Conservation (phyloP, 2,888 invertebrate genomes). For the Globia sparganii region DNA sequence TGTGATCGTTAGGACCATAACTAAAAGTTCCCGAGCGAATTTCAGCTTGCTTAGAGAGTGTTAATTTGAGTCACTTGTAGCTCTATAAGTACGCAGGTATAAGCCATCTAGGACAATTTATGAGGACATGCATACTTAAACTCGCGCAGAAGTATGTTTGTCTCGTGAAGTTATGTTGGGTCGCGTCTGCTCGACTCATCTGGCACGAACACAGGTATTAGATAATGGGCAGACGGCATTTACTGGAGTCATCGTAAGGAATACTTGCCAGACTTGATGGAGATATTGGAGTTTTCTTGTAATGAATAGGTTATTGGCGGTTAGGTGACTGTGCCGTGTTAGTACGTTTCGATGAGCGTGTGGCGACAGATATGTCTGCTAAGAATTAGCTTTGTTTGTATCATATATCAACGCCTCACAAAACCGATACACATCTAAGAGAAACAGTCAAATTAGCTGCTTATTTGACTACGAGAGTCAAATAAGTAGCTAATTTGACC, state of each 20-base stretch:
- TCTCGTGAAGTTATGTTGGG: conserved; percentile 42
- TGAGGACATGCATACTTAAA: conserved; percentile 17
- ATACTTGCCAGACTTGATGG: background rate
- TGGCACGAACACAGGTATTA: conserved; percentile 12
- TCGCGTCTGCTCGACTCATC: conserved; percentile 12
- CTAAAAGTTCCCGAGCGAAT: background rate
- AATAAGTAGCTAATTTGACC: too few species aligned
- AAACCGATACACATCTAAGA: too few species aligned
- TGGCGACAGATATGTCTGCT: too few species aligned
- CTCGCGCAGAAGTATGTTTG: conserved; percentile 28
- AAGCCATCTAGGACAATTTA: conserved; percentile 18
- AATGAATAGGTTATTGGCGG: background rate
- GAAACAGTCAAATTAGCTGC: too few species aligned
- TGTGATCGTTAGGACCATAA: too few species aligned
- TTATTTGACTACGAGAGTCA: too few species aligned
- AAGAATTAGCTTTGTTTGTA: too few species aligned
- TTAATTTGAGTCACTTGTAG: background rate
- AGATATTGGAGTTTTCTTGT: conserved; percentile 1
- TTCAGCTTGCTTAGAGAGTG: background rate
- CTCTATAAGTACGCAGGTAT: background rate
- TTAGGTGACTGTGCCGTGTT: too few species aligned
- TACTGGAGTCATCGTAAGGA: conserved; percentile 6
- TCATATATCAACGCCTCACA: too few species aligned
- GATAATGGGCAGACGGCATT: conserved; percentile 4
- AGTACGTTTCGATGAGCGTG: too few species aligned